phyloP scores from a whole-genome alignment of 2,113 vertebrate genomes.

The Talpa occidentalis region DNA sequence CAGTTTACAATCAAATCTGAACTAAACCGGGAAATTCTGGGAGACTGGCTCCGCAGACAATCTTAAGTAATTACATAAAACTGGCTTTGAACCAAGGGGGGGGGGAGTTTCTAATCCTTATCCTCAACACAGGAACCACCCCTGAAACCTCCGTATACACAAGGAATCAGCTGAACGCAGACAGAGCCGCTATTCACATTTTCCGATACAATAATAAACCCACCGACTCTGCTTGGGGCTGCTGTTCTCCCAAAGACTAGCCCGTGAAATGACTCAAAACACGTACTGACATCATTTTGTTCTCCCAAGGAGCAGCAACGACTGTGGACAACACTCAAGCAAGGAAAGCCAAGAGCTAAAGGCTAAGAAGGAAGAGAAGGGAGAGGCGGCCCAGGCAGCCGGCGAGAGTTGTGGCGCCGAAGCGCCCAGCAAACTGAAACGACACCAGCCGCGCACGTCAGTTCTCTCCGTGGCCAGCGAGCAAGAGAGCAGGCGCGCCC shows the following conservation, averaged over 20 bases:
- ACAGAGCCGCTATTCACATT: constrained; percentile 41
- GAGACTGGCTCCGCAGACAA: not conserved
- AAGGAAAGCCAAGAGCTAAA: constrained; percentile 58
- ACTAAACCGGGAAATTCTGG: not conserved
- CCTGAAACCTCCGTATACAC: not conserved
- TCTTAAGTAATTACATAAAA: constrained; percentile 37
- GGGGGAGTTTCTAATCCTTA: not conserved
- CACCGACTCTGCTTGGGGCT: constrained; percentile 57
- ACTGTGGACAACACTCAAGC: not conserved
- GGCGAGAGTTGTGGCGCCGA: not conserved
- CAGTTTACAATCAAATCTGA: constrained; percentile 23
- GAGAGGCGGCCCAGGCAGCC: not conserved
- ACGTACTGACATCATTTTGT: not conserved
- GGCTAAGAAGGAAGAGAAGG: not conserved
- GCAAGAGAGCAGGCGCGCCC: not conserved
- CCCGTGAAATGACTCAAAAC: constrained; percentile 29
- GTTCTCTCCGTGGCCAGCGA: not conserved
- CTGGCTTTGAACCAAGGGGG: not conserved
- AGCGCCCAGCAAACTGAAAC: constrained; percentile 11
- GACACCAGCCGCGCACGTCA: not conserved
- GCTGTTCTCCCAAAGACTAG: constrained; percentile 40
- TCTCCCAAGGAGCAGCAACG: constrained; percentile 23
- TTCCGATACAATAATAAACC: constrained; percentile 57
- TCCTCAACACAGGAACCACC: not conserved
- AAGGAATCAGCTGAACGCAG: not conserved